phyloP scores from a whole-genome alignment of 35 echinoderm and acorn worm genomes.

The Holothuria glaberrima region DNA sequence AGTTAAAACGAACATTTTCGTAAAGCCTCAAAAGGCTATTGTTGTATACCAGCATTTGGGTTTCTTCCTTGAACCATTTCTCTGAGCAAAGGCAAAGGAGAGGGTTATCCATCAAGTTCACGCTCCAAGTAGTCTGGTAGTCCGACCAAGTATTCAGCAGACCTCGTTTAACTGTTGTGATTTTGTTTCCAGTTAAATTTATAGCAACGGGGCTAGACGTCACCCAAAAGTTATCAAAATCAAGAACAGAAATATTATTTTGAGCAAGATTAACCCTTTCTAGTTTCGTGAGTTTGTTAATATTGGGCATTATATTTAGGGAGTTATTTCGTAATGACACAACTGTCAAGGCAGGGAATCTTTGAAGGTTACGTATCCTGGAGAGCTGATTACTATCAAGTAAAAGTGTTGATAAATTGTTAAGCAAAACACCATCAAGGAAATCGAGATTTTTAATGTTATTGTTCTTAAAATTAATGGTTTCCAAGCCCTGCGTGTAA shows the following conservation, averaged over 20 bases:
- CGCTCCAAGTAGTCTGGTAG: neutral
- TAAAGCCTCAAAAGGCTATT: slow-evolving; percentile 12
- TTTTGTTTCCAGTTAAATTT: neutral
- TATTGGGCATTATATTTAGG: slow-evolving; percentile 24
- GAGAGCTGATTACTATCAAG: slow-evolving; percentile 26
- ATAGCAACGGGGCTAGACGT: slow-evolving; percentile 13
- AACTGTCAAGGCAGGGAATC: neutral
- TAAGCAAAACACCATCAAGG: neutral
- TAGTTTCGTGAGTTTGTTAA: slow-evolving; percentile 18
- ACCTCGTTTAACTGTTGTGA: neutral
- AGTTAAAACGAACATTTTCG: slow-evolving; percentile 8
- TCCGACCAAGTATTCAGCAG: neutral
- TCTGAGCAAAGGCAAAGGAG: slow-evolving; percentile 18
- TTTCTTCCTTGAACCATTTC: slow-evolving; percentile 35
- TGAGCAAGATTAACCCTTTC: neutral
- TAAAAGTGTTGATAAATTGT: slow-evolving; percentile 8
- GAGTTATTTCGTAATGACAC: slow-evolving; percentile 25
- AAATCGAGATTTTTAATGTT: slow-evolving; percentile 2
- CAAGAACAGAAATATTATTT: slow-evolving; percentile 33
- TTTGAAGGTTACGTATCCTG: neutral
- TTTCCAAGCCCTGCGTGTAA: slow-evolving; percentile 7
- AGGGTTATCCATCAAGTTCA: slow-evolving; percentile 13
- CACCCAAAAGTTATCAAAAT: slow-evolving; percentile 15
- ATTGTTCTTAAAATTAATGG: slow-evolving; percentile 48
- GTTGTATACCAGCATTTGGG: neutral